Evolutionary conservation across 2,113 vertebrate species (phyloP), one percentile per base, ranked within the genome.

Genomic region (Oryzias celebensis): DNA sequence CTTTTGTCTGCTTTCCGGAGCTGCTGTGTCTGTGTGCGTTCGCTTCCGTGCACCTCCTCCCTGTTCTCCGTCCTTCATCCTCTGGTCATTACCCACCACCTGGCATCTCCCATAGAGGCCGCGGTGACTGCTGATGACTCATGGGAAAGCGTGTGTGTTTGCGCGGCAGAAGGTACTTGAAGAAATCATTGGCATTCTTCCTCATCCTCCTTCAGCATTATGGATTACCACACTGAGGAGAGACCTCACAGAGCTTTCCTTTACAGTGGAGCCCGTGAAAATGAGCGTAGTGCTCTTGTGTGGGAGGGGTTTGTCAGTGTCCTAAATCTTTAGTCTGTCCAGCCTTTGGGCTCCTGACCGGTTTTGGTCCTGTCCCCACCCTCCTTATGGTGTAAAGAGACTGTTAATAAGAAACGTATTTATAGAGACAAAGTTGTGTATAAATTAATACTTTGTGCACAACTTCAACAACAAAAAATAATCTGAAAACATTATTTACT

Each of bases 171-270:
- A 66, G 45, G 64, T 64, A 68, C 73, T 83, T 73, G 46, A 68
- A 44, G 56, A 59, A 75, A 71, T 80, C 68, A 75, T 73, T 46
- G 71, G 62, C 57, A 44, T 55, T 78, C 48, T 75, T 58, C 49
- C 60, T 61, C 15, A 3, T 66, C 73, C 74, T 74, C 54, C 63
- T 1, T 0, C 36, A 36, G 36, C 66, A 57, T 77, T 79, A 81
- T 83, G 72, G 72, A 84, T 84, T 51, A 72, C 71, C 59, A 20
- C 23, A 52, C 58, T 52, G 41, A 24, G 44, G 2, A 55, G 44
- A 55, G 61, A 70, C 23, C 68, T 73, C 57, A 47, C 60, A 58
- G 68, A 65, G 59, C 28, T 42, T 16, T 26, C 17, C 44, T 41
- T 43, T 22, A 46, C 42, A 31, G 41, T 54, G 45, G 17, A 45